phyloP scores from a whole-genome alignment of 2,797 vertebrate species.

The Sebastes taczanowskii region DNA sequence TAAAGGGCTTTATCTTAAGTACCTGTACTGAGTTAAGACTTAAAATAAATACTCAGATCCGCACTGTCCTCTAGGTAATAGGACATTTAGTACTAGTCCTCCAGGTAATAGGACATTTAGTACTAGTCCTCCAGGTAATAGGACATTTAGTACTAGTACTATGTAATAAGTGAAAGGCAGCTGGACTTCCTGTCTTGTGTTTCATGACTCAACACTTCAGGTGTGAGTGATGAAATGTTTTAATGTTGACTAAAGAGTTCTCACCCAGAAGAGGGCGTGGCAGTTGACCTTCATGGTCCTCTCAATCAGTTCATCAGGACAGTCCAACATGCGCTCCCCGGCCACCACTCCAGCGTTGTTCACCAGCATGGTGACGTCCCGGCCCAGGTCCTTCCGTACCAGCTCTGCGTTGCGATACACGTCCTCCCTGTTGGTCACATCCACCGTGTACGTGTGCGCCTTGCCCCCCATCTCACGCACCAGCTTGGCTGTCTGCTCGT shows the following conservation, averaged over 20 bases:
- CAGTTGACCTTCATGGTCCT: slow-evolving; percentile 81
- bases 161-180: neutral
- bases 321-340: slow-evolving; percentile 72
- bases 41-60: neutral
- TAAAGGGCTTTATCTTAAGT: neutral
- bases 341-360: slow-evolving; percentile 81
- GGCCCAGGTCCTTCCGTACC: slow-evolving; percentile 68
- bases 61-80: too few species aligned
- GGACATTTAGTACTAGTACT: neutral
- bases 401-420: slow-evolving; percentile 65
- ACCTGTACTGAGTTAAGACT: neutral
- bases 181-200: neutral
- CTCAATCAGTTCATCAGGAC: slow-evolving; percentile 75
- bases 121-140: too few species aligned
- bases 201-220: neutral
- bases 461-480: slow-evolving; percentile 85
- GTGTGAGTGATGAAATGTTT: neutral
- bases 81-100: too few species aligned
- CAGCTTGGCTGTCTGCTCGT: slow-evolving; percentile 90
- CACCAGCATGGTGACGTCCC: slow-evolving; percentile 74
- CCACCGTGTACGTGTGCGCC: slow-evolving; percentile 77
- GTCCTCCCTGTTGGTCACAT: slow-evolving; percentile 67
- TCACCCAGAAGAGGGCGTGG: slow-evolving; percentile 81
- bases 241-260: neutral
- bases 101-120: too few species aligned